Base-by-base conservation (phyloP, 1,140 invertebrate species). In the Diachasma alloeum region DNA sequence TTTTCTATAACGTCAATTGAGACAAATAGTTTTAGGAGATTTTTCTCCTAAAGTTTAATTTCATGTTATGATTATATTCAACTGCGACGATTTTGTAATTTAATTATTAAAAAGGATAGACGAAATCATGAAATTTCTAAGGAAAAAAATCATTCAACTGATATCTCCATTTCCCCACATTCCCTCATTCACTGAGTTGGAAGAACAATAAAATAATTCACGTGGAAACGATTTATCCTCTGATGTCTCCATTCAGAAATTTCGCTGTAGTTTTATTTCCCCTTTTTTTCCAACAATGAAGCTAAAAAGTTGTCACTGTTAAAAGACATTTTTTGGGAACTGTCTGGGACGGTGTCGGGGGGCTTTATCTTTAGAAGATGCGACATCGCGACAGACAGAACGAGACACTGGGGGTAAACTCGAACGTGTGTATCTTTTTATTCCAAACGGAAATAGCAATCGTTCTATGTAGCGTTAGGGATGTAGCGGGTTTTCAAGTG, bases 301-400 rank as follows among this genome's bases (percentile, higher is more conserved):
- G 22, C 5, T 63, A 26, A 63, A 24, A 63, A 24, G 22, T 19
- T 8, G 17, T n/a, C 19, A 59, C 19, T 22, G 59, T 63, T 63
- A 31, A 31, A 31, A 63, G 59, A 63, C n/a, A 63, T 63, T 63
- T 63, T 63, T 63, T 63, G 48, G 48, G 48, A 63, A 63, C 59
- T 63, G 68, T 72, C 69, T 76, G 69, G 75, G 53, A 39, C 70
- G 31, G 69, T 72, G 59, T 39, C 53, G 31, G 63, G 22, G 6
- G 26, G 37, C 83, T 87, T 88, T 88, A 87, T 87, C 85, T 88
- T 88, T 87, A 88, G 85, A 83, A 67, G 56, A 74, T 36, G 59
- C 59, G 84, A 74, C 83, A 80, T 82, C 81, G 73, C 63, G 66
- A 82, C 82, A 83, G 84, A 84, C 83, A 81, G 80, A 77, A 77